Conservation (phyloP, 2,797 vertebrate species). For the Falco rusticolus region DNA sequence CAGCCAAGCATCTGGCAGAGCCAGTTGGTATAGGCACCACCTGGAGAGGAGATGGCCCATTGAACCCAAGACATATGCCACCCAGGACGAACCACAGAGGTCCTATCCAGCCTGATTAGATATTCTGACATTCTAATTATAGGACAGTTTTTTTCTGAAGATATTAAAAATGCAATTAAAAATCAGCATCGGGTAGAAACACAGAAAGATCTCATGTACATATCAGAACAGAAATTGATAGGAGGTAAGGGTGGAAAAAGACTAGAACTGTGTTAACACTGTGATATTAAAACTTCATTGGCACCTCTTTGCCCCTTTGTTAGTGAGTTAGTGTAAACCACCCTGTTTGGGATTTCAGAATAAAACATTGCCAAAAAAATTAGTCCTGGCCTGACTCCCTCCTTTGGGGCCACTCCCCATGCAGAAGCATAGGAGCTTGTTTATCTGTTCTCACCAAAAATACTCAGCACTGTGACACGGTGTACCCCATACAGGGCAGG, state of each 20-base stretch:
- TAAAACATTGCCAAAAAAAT: background rate
- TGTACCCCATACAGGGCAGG: background rate
- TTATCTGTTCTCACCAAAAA: background rate
- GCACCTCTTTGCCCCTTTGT: background rate
- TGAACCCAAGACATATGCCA: background rate
- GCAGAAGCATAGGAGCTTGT: background rate
- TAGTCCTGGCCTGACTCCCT: background rate
- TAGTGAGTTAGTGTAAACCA: background rate
- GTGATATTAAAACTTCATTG: background rate
- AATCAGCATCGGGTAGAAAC: background rate
- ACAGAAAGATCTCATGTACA: background rate
- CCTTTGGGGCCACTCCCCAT: background rate
- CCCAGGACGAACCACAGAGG: background rate
- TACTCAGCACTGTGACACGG: accelerated
- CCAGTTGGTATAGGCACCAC: background rate
- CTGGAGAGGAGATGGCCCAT: background rate
- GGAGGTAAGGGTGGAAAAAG: background rate
- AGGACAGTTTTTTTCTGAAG: background rate
- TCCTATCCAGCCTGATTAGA: background rate
- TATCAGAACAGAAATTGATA: background rate
- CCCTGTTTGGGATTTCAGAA: background rate
- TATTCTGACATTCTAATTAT: background rate
- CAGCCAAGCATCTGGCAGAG: constrained; percentile 38
- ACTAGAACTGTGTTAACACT: background rate
- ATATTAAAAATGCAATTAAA: background rate